phyloP scores from a whole-genome alignment of 2,797 vertebrate genomes.

The Florisuga fusca region DNA sequence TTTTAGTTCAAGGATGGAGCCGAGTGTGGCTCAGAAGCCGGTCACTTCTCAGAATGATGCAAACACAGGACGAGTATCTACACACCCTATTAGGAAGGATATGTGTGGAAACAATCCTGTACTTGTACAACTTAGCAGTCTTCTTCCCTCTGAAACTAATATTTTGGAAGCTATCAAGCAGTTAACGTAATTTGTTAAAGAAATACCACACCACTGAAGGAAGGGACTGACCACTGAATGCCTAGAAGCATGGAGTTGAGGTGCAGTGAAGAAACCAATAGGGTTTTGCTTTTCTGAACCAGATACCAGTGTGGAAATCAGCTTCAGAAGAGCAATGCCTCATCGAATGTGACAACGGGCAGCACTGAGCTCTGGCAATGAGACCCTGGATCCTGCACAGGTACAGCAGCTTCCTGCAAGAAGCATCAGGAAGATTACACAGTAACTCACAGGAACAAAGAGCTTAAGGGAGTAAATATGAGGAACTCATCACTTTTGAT shows the following conservation, averaged over 20 bases:
- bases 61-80: background rate
- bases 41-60: background rate
- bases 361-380: fast-evolving
- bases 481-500: background rate
- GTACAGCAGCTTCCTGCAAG: background rate
- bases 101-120: background rate
- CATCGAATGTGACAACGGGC: background rate
- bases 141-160: background rate
- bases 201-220: background rate
- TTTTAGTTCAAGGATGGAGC: background rate
- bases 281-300: background rate
- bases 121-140: background rate
- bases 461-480: fast-evolving
- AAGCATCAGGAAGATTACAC: background rate
- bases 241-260: fast-evolving
- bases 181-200: background rate
- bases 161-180: background rate
- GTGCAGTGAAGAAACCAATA: fast-evolving
- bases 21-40: background rate
- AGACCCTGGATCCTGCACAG: background rate
- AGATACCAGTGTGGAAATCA: background rate
- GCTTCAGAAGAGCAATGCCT: background rate
- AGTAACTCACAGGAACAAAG: background rate
- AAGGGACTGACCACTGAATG: background rate
- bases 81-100: background rate